Base-by-base conservation (phyloP, 2,113 vertebrate species). In the Phyllostomus hastatus region DNA sequence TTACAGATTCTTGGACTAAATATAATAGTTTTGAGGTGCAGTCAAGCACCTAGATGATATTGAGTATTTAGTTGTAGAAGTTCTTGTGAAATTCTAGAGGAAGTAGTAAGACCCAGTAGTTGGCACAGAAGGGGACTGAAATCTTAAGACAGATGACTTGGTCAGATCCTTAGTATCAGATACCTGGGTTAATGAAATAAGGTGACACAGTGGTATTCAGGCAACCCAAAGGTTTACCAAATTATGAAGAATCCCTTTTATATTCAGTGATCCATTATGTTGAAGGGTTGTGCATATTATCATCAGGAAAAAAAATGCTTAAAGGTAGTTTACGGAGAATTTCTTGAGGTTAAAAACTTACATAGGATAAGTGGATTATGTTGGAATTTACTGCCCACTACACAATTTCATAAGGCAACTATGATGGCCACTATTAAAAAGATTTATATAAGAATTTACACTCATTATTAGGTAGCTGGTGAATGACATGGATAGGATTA, bases 11-110 rank as follows among this genome's bases (percentile, higher is more conserved):
- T 50, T 72, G 4, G 26, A 38, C 52, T 82, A n/a, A 3, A n/a
- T 41, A 73, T 7, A 35, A 72, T 52, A 28, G 7, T 31, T 17
- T 83, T 54, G 22, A 75, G 66, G 73, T 48, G 4, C 24, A 41
- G 12, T 14, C 10, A 43, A 41, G 15, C 17, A 80, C 76, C 11
- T 52, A 80, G 16, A 89, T 35, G 16, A 75, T 43, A 66, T 16
- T 5, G 28, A 4, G 20, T 43, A 73, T 83, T 82, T 17, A 54
- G 46, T 94, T 54, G 66, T 2, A 2, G 46, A 50, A 46, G 31
- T 75, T 75, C 22, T 54, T 82, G 12, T 75, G 46, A 46, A 89
- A 94, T 66, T 46, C 26, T 66, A 73, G n/a, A 93, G 48, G 22
- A 79, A 79, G 31, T 69, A 69, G 38, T 67, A 69, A 79, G 38